These are phyloP conservation scores for Bothrops jararaca DNA, from an alignment of 2,113 vertebrate genomes.

Conservation along the genomic window DNA sequence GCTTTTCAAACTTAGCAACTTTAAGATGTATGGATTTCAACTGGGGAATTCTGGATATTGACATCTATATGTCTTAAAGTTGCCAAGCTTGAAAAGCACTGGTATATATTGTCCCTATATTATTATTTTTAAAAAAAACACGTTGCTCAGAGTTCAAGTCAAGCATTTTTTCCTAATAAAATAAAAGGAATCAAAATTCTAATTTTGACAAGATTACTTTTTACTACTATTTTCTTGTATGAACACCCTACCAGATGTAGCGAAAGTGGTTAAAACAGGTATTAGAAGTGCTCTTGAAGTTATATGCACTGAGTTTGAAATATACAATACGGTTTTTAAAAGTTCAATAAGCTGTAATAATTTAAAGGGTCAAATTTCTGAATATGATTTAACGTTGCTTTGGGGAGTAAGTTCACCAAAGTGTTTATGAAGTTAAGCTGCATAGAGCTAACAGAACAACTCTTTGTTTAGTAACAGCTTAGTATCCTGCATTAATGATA, in stretches of 20 bases:
- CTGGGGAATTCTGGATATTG: background rate
- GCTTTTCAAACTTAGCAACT: background rate
- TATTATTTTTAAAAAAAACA: background rate
- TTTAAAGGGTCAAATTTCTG: background rate
- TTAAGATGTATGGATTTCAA: background rate
- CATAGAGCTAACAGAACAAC: background rate
- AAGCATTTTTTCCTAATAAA: background rate
- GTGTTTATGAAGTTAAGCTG: background rate
- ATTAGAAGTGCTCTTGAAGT: background rate
- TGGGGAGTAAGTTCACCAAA: background rate
- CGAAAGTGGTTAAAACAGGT: background rate
- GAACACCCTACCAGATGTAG: background rate
- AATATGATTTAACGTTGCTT: conserved; percentile 9
- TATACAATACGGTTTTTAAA: background rate
- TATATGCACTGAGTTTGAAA: background rate
- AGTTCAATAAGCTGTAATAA: background rate
- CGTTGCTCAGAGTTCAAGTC: background rate
- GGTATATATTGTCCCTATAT: background rate
- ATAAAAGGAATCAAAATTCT: background rate
- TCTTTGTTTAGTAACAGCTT: conserved; percentile 7
- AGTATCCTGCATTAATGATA: background rate
- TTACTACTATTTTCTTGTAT: background rate
- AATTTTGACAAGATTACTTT: background rate
- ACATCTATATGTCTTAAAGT: background rate
- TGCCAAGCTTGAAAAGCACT: background rate